Evolutionary conservation across 35 echinoderm and acorn worm genomes (phyloP), one percentile per base, ranked within the genome.

Genomic region (Heliocidaris tuberculata): DNA sequence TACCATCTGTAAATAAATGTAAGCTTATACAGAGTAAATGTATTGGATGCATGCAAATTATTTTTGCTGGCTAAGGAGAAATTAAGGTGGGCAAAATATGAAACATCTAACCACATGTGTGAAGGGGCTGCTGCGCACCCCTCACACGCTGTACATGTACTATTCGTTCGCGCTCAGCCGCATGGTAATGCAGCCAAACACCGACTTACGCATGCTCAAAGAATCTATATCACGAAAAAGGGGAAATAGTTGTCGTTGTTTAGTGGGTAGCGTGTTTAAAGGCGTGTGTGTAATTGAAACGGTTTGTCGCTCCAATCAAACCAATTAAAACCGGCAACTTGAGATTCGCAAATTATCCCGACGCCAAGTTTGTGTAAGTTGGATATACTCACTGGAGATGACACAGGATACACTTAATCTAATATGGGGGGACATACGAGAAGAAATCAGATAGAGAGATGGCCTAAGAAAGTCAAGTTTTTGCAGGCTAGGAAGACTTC

Each of bases 371-470:
- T 93, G 91, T 59, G 47, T 49, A 31, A 48, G 31, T 11, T 16
- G 50, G 31, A 48, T 6, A 59, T 93, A 93, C 50, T 59, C 91
- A 59, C 29, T 13, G 47, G 47, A 59, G 48, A 15, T 54, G 91
- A 24, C 32, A 93, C n/a, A 11, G 29, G 91, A 93, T 93, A 93
- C 50, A 48, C 31, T 48, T 93, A 93, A 93, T 93, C 91, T 93
- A 93, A 93, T 93, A 93, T 49, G 31, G 91, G 30, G 47, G 32
- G 91, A n/a, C 56, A 93, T 93, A 13, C 91, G 91, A 93, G 91
- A 93, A 48, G 47, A 59, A 59, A 89, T 24, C 47, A 89, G 31
- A 89, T 78, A 78, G 65, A 78, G 65, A 78, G 65, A 78, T 78
- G 65, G 65, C 65, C 65, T 24, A 78, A 5, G 65, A 78, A 78